Evolutionary conservation across 2,888 invertebrate species (phyloP).

Genomic region (Pristionchus exspectatus): DNA sequence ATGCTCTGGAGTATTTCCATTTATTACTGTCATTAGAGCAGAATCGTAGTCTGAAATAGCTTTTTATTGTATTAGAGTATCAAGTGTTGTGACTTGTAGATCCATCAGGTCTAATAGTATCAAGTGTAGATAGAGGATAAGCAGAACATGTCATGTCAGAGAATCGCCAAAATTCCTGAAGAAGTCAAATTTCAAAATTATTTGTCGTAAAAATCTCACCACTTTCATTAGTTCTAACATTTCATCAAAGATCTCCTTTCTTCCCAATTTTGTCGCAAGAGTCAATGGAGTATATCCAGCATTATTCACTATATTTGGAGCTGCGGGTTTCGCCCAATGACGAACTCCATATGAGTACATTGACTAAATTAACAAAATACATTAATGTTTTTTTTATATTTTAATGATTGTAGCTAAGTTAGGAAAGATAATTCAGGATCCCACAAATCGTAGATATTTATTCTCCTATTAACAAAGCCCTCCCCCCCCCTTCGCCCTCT

Average conservation of each 20-base stretch:
- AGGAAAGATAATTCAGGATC: too few relatives aligned
- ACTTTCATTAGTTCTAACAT: conserved; percentile 91
- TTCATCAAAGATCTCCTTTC: conserved; percentile 96
- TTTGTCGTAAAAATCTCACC: conserved; percentile 66
- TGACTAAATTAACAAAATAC: conserved; percentile 84
- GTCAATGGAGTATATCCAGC: conserved; percentile 95
- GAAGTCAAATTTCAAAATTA: conserved; percentile 75
- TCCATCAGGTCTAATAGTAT: conserved; percentile 94
- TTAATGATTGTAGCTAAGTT: too few relatives aligned
- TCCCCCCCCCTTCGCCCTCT: neutral
- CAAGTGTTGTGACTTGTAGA: conserved; percentile 87
- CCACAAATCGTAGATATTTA: too few relatives aligned
- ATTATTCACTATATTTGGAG: conserved; percentile 91
- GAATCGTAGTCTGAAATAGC: conserved; percentile 93
- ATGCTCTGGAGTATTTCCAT: conserved; percentile 97
- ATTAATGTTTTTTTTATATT: too few relatives aligned
- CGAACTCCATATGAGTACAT: conserved; percentile 98
- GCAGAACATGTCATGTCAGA: conserved; percentile 98
- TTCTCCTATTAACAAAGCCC: neutral
- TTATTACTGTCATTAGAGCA: conserved; percentile 95
- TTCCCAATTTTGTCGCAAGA: conserved; percentile 94
- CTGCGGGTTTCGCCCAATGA: conserved; percentile 93
- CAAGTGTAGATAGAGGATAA: conserved; percentile 95
- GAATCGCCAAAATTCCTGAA: conserved; percentile 97
- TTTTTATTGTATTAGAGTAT: neutral